Evolutionary conservation across 2,888 invertebrate genomes (phyloP), one percentile per base, ranked within the genome.

Genomic region (Drosophila borealis): DNA sequence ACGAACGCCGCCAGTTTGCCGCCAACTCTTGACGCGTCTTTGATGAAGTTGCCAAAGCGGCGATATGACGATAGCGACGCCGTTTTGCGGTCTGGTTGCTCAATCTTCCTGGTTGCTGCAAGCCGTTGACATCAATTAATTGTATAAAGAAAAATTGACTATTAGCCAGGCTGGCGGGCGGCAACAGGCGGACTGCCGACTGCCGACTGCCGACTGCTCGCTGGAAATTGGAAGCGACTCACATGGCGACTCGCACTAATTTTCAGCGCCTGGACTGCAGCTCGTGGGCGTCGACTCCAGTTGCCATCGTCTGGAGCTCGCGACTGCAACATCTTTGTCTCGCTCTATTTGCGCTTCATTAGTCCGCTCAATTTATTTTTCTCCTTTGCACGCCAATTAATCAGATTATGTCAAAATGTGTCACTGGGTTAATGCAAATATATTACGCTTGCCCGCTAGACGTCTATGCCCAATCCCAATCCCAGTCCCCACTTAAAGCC

Each of bases 381-480:
- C 78, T 84, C 63, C 63, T 75, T 74, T 89, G 66, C 71, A 87
- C 78, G 81, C 75, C 89, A 84, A 84, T 84, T 84, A 84, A 84
- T 84, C 83, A 89, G 89, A 84, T 84, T 89, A 84, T 87, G 89
- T 84, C 89, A 70, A 84, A 87, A 89, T 84, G 89, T 84, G 83
- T 87, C 89, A 84, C 87, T 84, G 70, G 89, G 83, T 89, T 84
- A 84, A 84, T 87, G 83, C 89, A 89, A 87, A 89, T 87, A 80
- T 83, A 83, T 82, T 79, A 68, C 73, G 61, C 45, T 60, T 56
- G 56, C 37, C 49, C 39, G 34, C 10, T 5, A 14, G 9, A 33
- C 44, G 14, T 48, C 68, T 25, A 53, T 56, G 29, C 33, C 48
- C 53, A 42, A 21, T 46, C 39, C 25, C 45, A 44, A 17, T 45